Percentiles rank a stretch among this genome's conserved stretches.
Evolutionary conservation across 2,888 invertebrate genomes (phyloP).

Genomic region (Cantharis flavilabris): DNA sequence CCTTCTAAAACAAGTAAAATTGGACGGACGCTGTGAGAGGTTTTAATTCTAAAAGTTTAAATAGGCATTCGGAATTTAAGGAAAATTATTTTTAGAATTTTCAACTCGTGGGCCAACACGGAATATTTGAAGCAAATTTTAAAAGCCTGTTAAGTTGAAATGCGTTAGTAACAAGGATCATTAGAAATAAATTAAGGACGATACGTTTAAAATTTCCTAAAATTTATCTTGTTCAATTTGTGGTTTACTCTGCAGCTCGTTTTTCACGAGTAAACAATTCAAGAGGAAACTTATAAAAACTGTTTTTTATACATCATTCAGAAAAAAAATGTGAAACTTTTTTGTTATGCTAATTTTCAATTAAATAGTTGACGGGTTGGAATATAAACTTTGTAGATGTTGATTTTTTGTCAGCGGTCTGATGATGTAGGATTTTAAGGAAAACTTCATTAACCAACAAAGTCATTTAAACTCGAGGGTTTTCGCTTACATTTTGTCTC

Average conservation of each 20-base stretch:
- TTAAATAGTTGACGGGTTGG: slow-evolving; percentile 7
- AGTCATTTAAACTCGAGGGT: slow-evolving; percentile 24
- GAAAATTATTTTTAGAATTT: neutral
- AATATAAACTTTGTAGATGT: slow-evolving; percentile 15
- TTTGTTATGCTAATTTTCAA: slow-evolving; percentile 17
- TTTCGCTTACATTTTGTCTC: slow-evolving; percentile 21
- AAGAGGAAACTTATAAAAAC: neutral
- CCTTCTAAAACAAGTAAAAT: slow-evolving; percentile 25
- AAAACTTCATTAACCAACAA: slow-evolving; percentile 25
- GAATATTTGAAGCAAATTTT: neutral
- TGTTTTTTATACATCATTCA: neutral
- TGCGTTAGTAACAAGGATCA: neutral
- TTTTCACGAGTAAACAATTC: neutral
- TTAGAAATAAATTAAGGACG: neutral
- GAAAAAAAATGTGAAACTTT: slow-evolving; percentile 3
- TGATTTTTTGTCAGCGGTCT: slow-evolving; percentile 17
- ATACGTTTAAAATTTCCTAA: neutral
- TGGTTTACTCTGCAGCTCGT: neutral
- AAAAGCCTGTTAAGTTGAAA: neutral
- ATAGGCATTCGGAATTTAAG: slow-evolving; percentile 15
- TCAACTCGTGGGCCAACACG: neutral
- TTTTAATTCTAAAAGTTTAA: slow-evolving; percentile 28
- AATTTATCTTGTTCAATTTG: slow-evolving; percentile 2
- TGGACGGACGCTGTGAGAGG: slow-evolving; percentile 22
- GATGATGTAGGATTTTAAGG: slow-evolving; percentile 20